Conservation (phyloP, 2,888 invertebrate species). For the Stenodera caucasica region DNA sequence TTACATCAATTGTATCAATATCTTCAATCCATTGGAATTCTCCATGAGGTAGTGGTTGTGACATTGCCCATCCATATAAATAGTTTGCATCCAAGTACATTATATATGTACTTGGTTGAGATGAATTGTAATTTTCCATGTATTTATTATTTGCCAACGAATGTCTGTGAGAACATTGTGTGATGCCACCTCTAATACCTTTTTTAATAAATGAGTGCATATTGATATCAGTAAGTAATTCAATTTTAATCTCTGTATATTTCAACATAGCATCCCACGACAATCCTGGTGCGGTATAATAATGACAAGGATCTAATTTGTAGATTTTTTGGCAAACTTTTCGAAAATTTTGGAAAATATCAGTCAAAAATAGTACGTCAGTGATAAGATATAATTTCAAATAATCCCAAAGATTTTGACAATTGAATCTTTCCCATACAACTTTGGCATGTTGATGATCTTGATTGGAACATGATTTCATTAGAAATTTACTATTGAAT, state of each 20-base stretch:
- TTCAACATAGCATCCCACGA: conserved; percentile 28
- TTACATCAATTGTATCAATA: neutral
- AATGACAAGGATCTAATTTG: conserved; percentile 37
- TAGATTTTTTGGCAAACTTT: neutral
- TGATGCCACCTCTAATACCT: conserved; percentile 26
- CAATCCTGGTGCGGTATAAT: conserved; percentile 45
- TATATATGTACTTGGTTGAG: conserved; percentile 14
- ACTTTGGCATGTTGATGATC: neutral
- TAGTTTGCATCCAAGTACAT: conserved; percentile 31
- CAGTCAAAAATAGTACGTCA: neutral
- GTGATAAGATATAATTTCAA: neutral
- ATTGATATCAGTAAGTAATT: conserved; percentile 5
- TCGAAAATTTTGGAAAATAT: conserved; percentile 7
- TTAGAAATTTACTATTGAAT: neutral
- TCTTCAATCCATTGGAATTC: conserved; percentile 28
- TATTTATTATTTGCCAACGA: neutral
- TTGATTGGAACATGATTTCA: neutral
- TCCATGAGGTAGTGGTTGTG: conserved; percentile 22
- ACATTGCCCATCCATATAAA: conserved; percentile 30
- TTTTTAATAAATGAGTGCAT: conserved; percentile 18
- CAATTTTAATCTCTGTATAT: neutral
- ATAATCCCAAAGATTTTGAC: neutral
- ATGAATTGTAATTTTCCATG: neutral
- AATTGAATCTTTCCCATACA: neutral
- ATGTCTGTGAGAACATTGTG: neutral